These are phyloP conservation scores for Salvator merianae DNA, from an alignment of 2,113 vertebrate genomes.

Conservation along the genomic window DNA sequence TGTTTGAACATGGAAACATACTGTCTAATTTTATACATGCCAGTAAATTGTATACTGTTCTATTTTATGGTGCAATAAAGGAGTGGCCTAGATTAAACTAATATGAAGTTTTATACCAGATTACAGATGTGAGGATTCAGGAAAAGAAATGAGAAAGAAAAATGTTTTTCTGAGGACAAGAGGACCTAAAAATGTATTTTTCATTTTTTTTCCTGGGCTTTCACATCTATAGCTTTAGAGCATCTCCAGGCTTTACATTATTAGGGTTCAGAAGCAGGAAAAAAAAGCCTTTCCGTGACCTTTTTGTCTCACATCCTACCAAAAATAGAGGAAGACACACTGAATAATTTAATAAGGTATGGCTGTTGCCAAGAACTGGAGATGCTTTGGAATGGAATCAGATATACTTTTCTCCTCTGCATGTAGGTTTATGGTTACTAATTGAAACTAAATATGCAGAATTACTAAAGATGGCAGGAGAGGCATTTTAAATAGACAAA, in stretches of 20 bases:
- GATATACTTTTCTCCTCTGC: conserved; percentile 4
- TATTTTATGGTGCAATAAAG: no score
- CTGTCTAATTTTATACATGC: no score
- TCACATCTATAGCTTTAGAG: no score
- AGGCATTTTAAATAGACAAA: not conserved
- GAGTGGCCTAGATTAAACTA: no score
- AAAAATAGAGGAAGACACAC: not conserved
- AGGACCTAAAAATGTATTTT: no score
- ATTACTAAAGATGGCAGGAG: conserved; percentile 9
- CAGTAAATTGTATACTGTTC: no score
- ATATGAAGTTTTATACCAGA: no score
- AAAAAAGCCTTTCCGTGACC: not conserved
- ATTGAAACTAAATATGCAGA: conserved; percentile 3
- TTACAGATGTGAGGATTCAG: no score
- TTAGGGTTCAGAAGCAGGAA: not conserved
- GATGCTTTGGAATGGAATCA: conserved; percentile 19
- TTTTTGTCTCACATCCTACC: conserved; percentile 12
- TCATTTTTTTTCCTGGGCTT: no score
- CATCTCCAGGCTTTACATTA: not conserved
- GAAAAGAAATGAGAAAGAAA: no score
- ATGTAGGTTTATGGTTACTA: not conserved
- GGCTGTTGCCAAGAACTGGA: conserved; percentile 20
- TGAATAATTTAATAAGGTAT: conserved; percentile 40
- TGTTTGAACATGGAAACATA: no score
- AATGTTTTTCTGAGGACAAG: no score